Evolutionary conservation across 1,140 invertebrate genomes (phyloP).

Genomic region (Dreissena rostriformis): DNA sequence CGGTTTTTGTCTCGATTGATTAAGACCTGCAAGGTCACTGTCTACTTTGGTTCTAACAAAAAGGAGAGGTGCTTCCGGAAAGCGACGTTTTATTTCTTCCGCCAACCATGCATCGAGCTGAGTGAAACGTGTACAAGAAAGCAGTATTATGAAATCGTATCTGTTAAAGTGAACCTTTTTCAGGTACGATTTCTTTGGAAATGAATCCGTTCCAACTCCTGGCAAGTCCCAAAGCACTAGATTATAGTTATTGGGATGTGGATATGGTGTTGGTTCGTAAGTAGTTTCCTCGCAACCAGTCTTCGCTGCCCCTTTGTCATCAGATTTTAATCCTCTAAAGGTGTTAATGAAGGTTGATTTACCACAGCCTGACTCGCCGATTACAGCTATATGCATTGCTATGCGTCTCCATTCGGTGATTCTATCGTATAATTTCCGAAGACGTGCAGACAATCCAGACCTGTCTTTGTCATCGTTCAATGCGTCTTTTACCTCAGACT

Average conservation of each 20-base stretch:
- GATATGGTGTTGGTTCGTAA: background rate
- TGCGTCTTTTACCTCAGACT: too few relatives aligned
- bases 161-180: background rate
- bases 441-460: background rate
- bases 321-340: background rate
- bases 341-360: constrained; percentile 18
- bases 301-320: background rate
- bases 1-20: background rate
- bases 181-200: background rate
- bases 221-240: constrained; percentile 4
- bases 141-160: constrained; percentile 16
- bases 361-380: background rate
- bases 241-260: background rate
- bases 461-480: too few relatives aligned
- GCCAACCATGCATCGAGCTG: constrained; percentile 12
- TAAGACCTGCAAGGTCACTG: background rate
- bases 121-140: constrained; percentile 8
- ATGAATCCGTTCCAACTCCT: constrained; percentile 7
- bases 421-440: background rate
- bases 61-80: background rate
- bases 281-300: background rate
- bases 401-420: background rate
- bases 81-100: background rate
- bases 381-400: background rate
- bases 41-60: background rate